Base-by-base conservation (phyloP, 2,888 invertebrate genomes). In the Boloria euphrosyne region DNA sequence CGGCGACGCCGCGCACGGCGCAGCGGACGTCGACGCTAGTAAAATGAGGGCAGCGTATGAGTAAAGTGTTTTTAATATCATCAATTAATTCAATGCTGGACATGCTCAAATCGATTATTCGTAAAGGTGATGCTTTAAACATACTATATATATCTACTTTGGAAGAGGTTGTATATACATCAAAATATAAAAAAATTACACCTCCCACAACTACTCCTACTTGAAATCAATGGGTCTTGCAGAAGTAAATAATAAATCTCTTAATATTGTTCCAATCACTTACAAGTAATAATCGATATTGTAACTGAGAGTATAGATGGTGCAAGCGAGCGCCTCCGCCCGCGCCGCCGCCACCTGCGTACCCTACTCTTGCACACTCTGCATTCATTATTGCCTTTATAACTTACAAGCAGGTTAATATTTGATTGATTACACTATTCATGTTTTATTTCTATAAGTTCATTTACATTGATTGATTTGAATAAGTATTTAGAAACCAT, bases 131-230 rank as follows among this genome's bases (percentile, higher is more conserved):
- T 18, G 46, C 46, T 18, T 18, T 18, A 47, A 31, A 31, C 47
- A 47, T 31, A 49, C n/a, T 27, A 58, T 31, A 55, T 44, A 44
- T 54, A 63, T 63, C 63, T 63, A 63, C 63, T 57, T 50, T 18
- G 47, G n/a, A 55, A 54, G 27, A 47, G 54, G 54, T 63, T 63
- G 50, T 63, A 55, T 63, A 55, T 63, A 63, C 62, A 63, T 49
- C 18, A n/a, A 62, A 47, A 53, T 31, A 62, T 53, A 47, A 62
- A 51, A 53, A 46, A 60, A 60, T 14, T 16, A 51, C 60, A 18
- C 43, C 43, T 49, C 18, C 51, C 60, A 51, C 49, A 18, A 51
- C 51, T 60, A 60, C 46, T 27, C 59, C 47, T 58, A 60, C 60
- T 47, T 43, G 17, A 60, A 16, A 60, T n/a, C 43, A 60, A 60